Base-by-base conservation (phyloP, 1,140 invertebrate genomes). In the Conus betulinus region DNA sequence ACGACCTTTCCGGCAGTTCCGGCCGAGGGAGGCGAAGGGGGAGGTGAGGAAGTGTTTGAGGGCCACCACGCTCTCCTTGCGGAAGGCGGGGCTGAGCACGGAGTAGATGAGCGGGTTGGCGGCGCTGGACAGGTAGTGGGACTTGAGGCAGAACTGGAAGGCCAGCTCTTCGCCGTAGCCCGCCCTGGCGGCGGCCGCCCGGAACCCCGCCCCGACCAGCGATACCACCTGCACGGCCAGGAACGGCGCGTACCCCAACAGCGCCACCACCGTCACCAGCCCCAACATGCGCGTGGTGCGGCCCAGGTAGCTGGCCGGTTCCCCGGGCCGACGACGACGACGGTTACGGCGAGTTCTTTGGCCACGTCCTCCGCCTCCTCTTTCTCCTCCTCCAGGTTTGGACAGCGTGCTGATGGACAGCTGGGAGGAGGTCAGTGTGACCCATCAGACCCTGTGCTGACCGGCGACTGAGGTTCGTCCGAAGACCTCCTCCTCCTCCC, bases 91-190 rank as follows among this genome's bases (percentile, higher is more conserved):
- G 60, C 83, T 90, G 57, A 90, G 83, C 11, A 88, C 60, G 74
- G 79, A 84, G 89, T 90, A 90, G 52, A 90, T 90, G n/a, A 90
- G 81, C 25, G 89, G 89, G 55, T 90, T 90, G 25, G 87, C 87
- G 7, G 89, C 89, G 76, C 87, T 87, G 76, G 79, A 87, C 55
- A 90, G 83, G 74, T 87, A 90, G 53, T 90, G 84, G 6, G 89
- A 90, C 83, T 87, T 87, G 51, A 79, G 60, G 57, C 89, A 90
- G 13, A 90, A 76, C 76, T 90, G 71, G 74, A 84, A 90, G 2
- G 63, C 76, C 17, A 90, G n/a, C 63, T 85, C 57, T 57, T 90
- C 85, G 10, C 10, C 39, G 85, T 79, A 87, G 71, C 78, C 39
- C 53, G 83, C 84, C 74, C 55, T 74, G 51, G 71, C 67, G 20